These are phyloP conservation scores for Tamandua tetradactyla DNA, from an alignment of 2,797 vertebrate genomes.

Conservation along the genomic window DNA sequence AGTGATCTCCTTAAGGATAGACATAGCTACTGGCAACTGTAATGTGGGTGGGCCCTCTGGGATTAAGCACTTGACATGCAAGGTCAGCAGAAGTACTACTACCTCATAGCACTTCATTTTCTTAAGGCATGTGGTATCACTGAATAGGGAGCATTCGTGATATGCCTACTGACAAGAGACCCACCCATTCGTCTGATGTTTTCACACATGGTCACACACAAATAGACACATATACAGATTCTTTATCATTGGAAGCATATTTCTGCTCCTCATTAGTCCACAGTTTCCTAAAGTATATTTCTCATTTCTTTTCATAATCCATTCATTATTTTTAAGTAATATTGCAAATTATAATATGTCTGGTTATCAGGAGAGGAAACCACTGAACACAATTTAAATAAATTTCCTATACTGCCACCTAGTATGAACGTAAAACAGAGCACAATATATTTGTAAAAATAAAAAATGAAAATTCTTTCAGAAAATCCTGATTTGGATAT, in stretches of 20 bases:
- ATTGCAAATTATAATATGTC: neutral
- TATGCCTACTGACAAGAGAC: neutral
- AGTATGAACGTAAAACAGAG: neutral
- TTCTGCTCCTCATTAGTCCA: neutral
- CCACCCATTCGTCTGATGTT: neutral
- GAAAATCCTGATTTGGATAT: neutral
- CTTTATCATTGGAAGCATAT: neutral
- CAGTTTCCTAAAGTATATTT: neutral
- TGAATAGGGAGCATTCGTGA: neutral
- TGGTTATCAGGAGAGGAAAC: neutral
- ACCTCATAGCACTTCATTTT: neutral
- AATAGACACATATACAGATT: neutral
- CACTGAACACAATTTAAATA: neutral
- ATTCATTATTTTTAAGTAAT: neutral
- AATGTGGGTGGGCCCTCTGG: rapidly evolving
- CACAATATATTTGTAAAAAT: neutral
- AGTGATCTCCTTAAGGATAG: neutral
- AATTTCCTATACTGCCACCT: neutral
- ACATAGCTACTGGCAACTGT: neutral
- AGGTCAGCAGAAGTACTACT: neutral
- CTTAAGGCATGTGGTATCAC: neutral
- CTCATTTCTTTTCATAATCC: neutral
- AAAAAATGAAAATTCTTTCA: neutral
- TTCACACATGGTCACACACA: neutral
- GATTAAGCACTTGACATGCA: neutral